Conservation (phyloP, 2,113 vertebrate species). For the Sorex fumeus region DNA sequence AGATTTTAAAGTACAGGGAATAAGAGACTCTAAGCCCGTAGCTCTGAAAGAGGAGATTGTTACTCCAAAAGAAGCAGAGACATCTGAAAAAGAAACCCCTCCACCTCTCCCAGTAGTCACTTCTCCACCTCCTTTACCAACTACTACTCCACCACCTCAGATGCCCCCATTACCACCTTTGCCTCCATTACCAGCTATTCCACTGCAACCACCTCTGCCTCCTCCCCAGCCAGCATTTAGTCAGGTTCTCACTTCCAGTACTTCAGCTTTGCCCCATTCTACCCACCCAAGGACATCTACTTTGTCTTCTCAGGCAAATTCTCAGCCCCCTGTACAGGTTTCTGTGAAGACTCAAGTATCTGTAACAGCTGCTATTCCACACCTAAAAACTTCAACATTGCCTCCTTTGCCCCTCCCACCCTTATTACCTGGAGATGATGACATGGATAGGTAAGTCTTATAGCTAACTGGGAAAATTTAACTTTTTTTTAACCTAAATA, state of each 20-base stretch:
- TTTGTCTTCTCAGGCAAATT: slow-evolving; percentile 91
- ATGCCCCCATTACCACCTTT: slow-evolving; percentile 89
- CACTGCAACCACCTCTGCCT: slow-evolving; percentile 84
- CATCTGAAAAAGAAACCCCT: slow-evolving; percentile 87
- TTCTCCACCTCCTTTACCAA: slow-evolving; percentile 91
- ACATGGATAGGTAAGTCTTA: slow-evolving; percentile 95
- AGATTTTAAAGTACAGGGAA: slow-evolving; percentile 86
- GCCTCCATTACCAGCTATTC: slow-evolving; percentile 85
- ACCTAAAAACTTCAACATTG: slow-evolving; percentile 97
- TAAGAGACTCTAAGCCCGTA: slow-evolving; percentile 88
- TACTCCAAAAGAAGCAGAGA: slow-evolving; percentile 87
- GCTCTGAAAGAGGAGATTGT: slow-evolving; percentile 86
- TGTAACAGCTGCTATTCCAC: slow-evolving; percentile 90
- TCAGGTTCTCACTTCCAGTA: slow-evolving; percentile 84
- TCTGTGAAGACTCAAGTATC: slow-evolving; percentile 90
- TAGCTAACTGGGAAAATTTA: slow-evolving; percentile 59
- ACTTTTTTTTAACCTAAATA: neutral
- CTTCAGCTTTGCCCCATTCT: slow-evolving; percentile 85
- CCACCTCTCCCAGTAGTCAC: slow-evolving; percentile 89
- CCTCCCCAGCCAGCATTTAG: slow-evolving; percentile 83
- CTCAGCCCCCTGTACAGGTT: slow-evolving; percentile 90
- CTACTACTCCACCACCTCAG: slow-evolving; percentile 88
- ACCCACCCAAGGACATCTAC: slow-evolving; percentile 89
- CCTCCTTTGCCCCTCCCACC: slow-evolving; percentile 97
- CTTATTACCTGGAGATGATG: slow-evolving; percentile 94